These are phyloP conservation scores for Oeneis ivallda DNA, from an alignment of 2,888 invertebrate species.

Conservation along the genomic window DNA sequence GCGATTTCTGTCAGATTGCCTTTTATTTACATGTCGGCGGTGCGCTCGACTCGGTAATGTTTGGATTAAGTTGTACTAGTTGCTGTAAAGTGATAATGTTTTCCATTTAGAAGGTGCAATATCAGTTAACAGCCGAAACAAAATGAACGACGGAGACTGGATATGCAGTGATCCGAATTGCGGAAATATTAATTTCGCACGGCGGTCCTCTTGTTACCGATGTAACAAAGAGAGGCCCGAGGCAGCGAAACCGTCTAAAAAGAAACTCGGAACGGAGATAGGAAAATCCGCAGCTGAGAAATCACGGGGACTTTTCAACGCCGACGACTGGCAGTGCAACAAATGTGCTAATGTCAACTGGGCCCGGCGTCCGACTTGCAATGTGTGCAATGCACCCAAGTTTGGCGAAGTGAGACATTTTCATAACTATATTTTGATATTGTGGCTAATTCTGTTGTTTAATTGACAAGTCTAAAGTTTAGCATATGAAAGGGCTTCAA, in stretches of 20 bases:
- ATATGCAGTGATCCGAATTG: constrained; percentile 86
- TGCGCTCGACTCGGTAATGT: constrained; percentile 37
- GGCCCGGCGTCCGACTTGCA: constrained; percentile 97
- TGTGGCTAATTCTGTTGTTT: too few relatives aligned
- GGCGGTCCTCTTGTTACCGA: constrained; percentile 94
- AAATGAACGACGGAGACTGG: constrained; percentile 84
- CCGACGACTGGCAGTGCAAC: constrained; percentile 99
- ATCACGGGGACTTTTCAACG: constrained; percentile 96
- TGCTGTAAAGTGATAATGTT: constrained; percentile 39
- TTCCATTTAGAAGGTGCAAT: constrained; percentile 34
- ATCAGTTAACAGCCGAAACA: constrained; percentile 50
- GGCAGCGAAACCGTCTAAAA: constrained; percentile 77
- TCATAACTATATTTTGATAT: not conserved
- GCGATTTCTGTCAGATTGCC: constrained; percentile 59
- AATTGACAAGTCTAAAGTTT: too few relatives aligned
- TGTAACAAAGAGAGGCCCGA: constrained; percentile 88
- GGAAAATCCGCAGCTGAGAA: constrained; percentile 99
- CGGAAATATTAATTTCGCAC: constrained; percentile 97
- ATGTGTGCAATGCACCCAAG: constrained; percentile 99
- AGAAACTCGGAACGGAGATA: constrained; percentile 96
- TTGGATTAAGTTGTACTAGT: constrained; percentile 34
- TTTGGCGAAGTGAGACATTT: constrained; percentile 91
- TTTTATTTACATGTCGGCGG: constrained; percentile 64
- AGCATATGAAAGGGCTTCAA: too few relatives aligned
- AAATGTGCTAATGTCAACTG: constrained; percentile 99